These are phyloP conservation scores for Planiliza haematocheilus DNA, from an alignment of 2,113 vertebrate genomes.

Conservation along the genomic window DNA sequence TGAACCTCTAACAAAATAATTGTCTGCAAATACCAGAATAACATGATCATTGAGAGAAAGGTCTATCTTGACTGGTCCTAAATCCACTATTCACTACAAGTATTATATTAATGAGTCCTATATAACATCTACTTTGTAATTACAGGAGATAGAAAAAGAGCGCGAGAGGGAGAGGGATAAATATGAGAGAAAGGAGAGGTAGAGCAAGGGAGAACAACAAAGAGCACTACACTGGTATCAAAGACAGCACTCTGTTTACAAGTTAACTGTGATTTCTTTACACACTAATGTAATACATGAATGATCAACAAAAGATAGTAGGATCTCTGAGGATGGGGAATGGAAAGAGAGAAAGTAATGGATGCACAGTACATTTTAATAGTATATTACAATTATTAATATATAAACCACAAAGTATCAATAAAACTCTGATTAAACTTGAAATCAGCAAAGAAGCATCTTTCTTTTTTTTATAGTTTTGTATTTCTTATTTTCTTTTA, in stretches of 20 bases:
- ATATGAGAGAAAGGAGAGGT: conserved; percentile 77
- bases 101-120: conserved; percentile 92
- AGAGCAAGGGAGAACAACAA: conserved; percentile 81
- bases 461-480: conserved; percentile 79
- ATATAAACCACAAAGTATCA: conserved; percentile 88
- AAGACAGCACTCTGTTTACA: conserved; percentile 94
- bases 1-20: conserved; percentile 87
- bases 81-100: conserved; percentile 95
- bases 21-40: conserved; percentile 86
- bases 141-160: conserved; percentile 90
- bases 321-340: conserved; percentile 86
- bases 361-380: conserved; percentile 91
- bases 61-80: conserved; percentile 99
- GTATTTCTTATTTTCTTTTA: conserved; percentile 82
- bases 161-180: conserved; percentile 77
- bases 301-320: conserved; percentile 88
- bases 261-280: conserved; percentile 86
- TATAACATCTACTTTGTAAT: conserved; percentile 95
- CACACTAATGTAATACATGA: conserved; percentile 93
- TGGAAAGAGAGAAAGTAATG: conserved; percentile 88
- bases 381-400: conserved; percentile 84
- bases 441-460: conserved; percentile 88
- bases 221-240: conserved; percentile 92
- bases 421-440: conserved; percentile 88
- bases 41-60: conserved; percentile 91